Conservation (phyloP, 2,888 invertebrate species). For the Epirrhoe alternata region DNA sequence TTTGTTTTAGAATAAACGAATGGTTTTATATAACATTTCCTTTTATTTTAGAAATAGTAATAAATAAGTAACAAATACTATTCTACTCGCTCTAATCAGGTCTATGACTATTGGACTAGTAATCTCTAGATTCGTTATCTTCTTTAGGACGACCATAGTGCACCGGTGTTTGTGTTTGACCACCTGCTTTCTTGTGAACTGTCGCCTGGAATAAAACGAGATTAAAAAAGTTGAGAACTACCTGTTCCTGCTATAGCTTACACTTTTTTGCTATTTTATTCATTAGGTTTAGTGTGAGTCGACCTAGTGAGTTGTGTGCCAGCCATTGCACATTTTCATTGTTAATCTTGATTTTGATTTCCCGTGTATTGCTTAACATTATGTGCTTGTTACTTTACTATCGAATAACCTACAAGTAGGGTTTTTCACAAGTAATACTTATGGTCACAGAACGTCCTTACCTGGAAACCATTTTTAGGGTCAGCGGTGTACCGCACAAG, state of each 20-base stretch:
- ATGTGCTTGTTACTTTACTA: no score
- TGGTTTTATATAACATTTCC: slow-evolving; percentile 6
- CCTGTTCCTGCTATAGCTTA: not conserved
- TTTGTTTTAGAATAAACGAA: not conserved
- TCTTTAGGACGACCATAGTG: slow-evolving; percentile 66
- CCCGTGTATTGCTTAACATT: no score
- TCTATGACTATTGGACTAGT: slow-evolving; percentile 61
- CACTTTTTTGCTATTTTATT: not conserved
- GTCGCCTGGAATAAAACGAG: slow-evolving; percentile 63
- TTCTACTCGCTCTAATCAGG: slow-evolving; percentile 12
- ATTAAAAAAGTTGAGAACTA: not conserved
- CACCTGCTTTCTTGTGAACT: slow-evolving; percentile 73
- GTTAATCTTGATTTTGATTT: no score
- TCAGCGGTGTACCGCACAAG: slow-evolving; percentile 91
- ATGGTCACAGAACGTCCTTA: slow-evolving; percentile 44
- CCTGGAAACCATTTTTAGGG: slow-evolving; percentile 90
- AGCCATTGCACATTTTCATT: no score
- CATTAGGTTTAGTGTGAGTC: no score
- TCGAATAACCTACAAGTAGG: no score
- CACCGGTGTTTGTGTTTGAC: slow-evolving; percentile 64
- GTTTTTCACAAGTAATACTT: no score
- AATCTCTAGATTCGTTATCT: slow-evolving; percentile 71
- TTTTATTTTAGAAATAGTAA: slow-evolving; percentile 23
- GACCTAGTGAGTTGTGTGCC: no score
- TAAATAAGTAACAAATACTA: slow-evolving; percentile 39